A percentile compares a stretch with the other conserved stretches of the same genome.
phyloP scores from a whole-genome alignment of 2,888 invertebrate genomes.

The Rhorus exstirpatorius region DNA sequence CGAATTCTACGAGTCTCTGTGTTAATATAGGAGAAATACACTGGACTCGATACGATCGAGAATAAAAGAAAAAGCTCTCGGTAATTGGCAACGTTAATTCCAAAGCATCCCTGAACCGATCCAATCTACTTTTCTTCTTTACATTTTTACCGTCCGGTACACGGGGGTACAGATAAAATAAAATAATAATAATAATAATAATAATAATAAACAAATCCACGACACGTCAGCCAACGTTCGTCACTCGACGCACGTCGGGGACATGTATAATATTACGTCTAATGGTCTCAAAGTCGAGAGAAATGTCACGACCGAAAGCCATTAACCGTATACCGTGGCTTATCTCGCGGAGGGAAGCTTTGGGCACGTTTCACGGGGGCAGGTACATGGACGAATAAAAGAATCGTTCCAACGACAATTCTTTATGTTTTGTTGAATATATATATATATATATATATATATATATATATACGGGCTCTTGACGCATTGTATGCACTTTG shows the following conservation, averaged over 20 bases:
- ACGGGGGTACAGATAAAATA: conserved; percentile 12
- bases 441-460: conserved; percentile 28
- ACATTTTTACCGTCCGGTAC: background rate
- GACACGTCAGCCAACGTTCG: conserved; percentile 48
- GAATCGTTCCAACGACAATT: conserved; percentile 68
- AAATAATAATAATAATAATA: background rate
- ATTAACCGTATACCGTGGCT: conserved; percentile 73
- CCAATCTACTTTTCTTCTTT: conserved; percentile 8
- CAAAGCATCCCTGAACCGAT: background rate
- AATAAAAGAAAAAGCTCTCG: background rate
- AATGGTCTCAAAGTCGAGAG: conserved; percentile 70
- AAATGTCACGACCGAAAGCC: conserved; percentile 77
- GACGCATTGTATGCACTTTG: too few relatives aligned
- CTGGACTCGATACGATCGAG: background rate
- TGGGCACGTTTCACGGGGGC: conserved; percentile 72
- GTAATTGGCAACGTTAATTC: background rate
- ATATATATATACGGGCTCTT: background rate
- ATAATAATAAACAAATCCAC: background rate
- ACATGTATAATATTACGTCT: conserved; percentile 52
- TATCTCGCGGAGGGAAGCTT: conserved; percentile 74
- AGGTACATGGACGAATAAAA: conserved; percentile 65
- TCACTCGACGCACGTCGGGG: conserved; percentile 49
- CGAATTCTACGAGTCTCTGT: too few relatives aligned
- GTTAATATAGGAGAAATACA: background rate
- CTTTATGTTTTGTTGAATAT: conserved; percentile 34